Conservation (phyloP, 1,140 invertebrate genomes). For the Parapsyche elsis region DNA sequence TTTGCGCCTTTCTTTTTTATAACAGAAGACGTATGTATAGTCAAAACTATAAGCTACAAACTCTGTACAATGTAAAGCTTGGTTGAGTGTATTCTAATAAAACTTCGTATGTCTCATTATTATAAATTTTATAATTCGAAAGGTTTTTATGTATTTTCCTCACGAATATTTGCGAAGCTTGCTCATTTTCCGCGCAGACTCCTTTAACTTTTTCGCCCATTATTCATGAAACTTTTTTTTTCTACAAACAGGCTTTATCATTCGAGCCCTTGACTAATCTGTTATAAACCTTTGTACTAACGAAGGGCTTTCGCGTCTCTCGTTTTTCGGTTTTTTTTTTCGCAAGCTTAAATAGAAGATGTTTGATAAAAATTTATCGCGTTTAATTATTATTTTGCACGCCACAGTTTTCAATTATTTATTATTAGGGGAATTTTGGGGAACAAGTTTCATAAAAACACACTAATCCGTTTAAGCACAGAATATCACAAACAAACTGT, state of each 20-base stretch:
- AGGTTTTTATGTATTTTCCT: conserved; percentile 11
- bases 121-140: background rate
- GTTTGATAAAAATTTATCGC: background rate
- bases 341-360: background rate
- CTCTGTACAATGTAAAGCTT: too few species aligned
- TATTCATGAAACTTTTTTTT: conserved; percentile 40
- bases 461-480: too few species aligned
- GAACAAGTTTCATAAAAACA: too few species aligned
- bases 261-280: conserved; percentile 35
- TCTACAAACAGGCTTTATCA: conserved; percentile 37
- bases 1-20: too few species aligned
- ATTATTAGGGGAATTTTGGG: too few species aligned
- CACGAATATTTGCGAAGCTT: conserved; percentile 6
- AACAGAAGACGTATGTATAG: too few species aligned
- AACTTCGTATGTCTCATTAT: background rate
- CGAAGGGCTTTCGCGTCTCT: conserved; percentile 12
- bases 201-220: conserved; percentile 38
- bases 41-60: too few species aligned
- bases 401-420: background rate
- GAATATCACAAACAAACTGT: too few species aligned
- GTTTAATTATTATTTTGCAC: background rate
- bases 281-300: conserved; percentile 38
- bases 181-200: conserved; percentile 38
- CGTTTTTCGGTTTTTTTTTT: background rate
- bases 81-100: background rate